Conservation (phyloP, 2,113 vertebrate genomes). For the Pavo muticus region DNA sequence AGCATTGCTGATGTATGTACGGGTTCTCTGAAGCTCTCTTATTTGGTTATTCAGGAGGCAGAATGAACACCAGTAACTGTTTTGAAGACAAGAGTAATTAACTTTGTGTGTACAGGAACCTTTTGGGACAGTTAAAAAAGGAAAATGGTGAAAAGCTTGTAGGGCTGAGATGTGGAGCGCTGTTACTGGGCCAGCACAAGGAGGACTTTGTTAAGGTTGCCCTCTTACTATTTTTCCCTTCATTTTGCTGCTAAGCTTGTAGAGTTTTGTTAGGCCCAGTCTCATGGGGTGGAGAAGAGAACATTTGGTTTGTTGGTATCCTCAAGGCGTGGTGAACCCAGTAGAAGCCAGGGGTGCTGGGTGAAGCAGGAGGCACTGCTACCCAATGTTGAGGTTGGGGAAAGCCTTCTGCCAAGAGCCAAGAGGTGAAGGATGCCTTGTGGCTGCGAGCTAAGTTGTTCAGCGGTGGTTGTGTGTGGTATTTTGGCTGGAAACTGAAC, state of each 20-base stretch:
- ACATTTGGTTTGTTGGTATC: not conserved
- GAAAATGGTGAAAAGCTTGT: not conserved
- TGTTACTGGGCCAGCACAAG: not conserved
- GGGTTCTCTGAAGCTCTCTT: not conserved
- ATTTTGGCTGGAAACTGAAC: not conserved
- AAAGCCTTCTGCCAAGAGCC: not conserved
- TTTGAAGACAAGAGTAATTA: not conserved
- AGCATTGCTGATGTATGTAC: not conserved
- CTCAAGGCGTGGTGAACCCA: rapidly evolving
- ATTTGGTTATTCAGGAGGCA: not conserved
- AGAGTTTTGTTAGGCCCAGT: not conserved
- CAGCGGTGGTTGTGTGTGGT: rapidly evolving
- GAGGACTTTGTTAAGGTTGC: not conserved
- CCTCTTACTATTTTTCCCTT: not conserved
- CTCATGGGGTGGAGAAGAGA: not conserved
- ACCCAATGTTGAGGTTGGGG: not conserved
- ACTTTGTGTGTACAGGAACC: not conserved
- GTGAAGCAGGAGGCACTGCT: not conserved
- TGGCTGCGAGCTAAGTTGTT: not conserved
- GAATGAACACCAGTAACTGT: not conserved
- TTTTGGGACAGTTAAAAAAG: not conserved
- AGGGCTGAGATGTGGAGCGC: not conserved
- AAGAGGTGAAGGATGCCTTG: not conserved
- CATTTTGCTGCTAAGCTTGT: not conserved
- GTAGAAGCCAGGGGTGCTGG: not conserved